These are phyloP conservation scores for Pseudonaja textilis DNA, from an alignment of 2,113 vertebrate species.

Conservation along the genomic window DNA sequence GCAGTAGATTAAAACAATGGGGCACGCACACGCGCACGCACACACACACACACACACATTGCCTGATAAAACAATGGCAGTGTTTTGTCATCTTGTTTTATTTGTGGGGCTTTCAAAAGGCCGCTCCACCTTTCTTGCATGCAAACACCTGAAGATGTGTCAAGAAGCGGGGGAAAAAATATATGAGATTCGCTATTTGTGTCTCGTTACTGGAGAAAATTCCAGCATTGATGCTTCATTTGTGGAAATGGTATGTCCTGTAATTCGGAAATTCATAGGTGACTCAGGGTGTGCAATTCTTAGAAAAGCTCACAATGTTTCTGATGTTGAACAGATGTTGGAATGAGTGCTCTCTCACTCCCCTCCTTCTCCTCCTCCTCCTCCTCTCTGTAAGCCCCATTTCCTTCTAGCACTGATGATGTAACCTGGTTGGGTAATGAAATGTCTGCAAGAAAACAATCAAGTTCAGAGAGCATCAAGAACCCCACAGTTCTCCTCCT, in stretches of 20 bases:
- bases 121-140: background rate
- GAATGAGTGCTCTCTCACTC: background rate
- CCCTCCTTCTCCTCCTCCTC: too few relatives aligned
- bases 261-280: background rate
- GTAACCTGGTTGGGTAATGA: too few relatives aligned
- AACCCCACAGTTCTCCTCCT: background rate
- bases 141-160: background rate
- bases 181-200: background rate
- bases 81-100: background rate
- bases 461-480: too few relatives aligned
- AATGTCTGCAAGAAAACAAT: too few relatives aligned
- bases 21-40: background rate
- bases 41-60: too few relatives aligned
- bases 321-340: background rate
- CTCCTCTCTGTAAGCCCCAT: too few relatives aligned
- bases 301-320: background rate
- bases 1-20: background rate
- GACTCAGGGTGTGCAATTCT: background rate
- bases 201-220: background rate
- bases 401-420: too few relatives aligned
- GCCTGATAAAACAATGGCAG: too few relatives aligned
- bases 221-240: background rate
- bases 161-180: background rate
- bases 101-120: background rate
- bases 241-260: background rate